Evolutionary conservation across 2,888 invertebrate genomes (phyloP).

Genomic region (Ennomos fuscantarius): DNA sequence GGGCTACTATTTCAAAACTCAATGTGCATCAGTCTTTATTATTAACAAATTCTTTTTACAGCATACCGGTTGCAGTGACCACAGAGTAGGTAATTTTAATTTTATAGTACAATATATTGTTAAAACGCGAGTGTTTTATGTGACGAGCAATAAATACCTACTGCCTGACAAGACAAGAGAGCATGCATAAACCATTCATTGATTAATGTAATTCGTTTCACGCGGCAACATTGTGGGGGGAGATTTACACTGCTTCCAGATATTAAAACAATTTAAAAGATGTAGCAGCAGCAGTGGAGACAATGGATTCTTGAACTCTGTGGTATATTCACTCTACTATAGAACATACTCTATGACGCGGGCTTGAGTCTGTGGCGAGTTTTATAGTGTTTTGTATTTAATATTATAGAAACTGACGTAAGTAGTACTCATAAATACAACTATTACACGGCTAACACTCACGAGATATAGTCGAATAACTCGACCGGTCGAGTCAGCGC

Average conservation of each 20-base stretch:
- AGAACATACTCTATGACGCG: no score
- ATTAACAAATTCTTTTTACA: constrained; percentile 1
- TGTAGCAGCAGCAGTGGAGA: neutral
- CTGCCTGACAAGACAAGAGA: constrained; percentile 40
- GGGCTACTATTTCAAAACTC: neutral
- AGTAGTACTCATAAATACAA: no score
- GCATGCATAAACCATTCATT: constrained; percentile 41
- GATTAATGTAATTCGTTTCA: constrained; percentile 36
- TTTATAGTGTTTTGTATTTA: no score
- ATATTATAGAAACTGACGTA: no score
- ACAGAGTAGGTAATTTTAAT: constrained; percentile 18
- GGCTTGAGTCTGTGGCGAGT: no score
- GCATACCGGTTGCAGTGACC: constrained; percentile 1
- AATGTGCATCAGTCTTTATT: constrained; percentile 2
- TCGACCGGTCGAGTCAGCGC: no score
- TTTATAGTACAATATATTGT: constrained; percentile 25
- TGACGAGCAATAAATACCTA: constrained; percentile 49
- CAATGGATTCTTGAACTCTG: constrained; percentile 12
- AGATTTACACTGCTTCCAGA: constrained; percentile 8
- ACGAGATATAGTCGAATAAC: no score
- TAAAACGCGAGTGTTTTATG: constrained; percentile 20
- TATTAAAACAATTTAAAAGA: neutral
- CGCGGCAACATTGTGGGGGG: constrained; percentile 6
- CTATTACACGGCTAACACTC: no score
- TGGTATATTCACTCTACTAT: no score